These are phyloP conservation scores for Galerucella pusilla DNA, from an alignment of 2,888 invertebrate species.

Conservation along the genomic window DNA sequence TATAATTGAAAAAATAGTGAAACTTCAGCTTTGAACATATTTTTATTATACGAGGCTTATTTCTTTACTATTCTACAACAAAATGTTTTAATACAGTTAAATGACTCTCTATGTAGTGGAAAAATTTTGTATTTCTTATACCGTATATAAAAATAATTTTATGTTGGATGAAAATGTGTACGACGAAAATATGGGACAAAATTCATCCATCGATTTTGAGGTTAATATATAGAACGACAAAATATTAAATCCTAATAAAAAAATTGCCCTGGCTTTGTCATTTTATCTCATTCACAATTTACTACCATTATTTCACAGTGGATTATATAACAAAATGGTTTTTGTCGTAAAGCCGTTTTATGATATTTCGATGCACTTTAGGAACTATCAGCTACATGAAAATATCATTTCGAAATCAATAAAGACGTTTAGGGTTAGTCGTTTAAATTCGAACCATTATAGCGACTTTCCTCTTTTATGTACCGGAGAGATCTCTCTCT, in stretches of 20 bases:
- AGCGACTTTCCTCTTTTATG: conserved; percentile 1
- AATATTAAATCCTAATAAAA: not conserved
- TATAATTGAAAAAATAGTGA: too few species aligned
- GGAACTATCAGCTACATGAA: conserved; percentile 21
- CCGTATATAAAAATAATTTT: too few species aligned
- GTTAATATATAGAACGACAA: not conserved
- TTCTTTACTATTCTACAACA: too few species aligned
- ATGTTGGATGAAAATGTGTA: not conserved
- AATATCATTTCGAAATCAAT: conserved; percentile 21
- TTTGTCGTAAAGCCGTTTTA: conserved; percentile 18
- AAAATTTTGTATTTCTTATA: too few species aligned
- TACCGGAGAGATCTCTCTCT: not conserved
- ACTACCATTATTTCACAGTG: conserved; percentile 12
- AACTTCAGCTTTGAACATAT: too few species aligned
- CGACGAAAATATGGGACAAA: not conserved
- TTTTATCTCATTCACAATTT: conserved; percentile 16
- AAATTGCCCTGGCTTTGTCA: conserved; percentile 1
- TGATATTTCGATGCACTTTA: conserved; percentile 20
- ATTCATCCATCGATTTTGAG: not conserved
- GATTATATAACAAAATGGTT: conserved; percentile 18
- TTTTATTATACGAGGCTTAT: too few species aligned
- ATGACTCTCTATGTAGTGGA: not conserved
- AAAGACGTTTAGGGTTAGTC: conserved; percentile 14
- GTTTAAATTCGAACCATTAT: conserved; percentile 10
- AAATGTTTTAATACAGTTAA: not conserved